phyloP scores from a whole-genome alignment of 1,140 invertebrate genomes.

The Tribolium madens region DNA sequence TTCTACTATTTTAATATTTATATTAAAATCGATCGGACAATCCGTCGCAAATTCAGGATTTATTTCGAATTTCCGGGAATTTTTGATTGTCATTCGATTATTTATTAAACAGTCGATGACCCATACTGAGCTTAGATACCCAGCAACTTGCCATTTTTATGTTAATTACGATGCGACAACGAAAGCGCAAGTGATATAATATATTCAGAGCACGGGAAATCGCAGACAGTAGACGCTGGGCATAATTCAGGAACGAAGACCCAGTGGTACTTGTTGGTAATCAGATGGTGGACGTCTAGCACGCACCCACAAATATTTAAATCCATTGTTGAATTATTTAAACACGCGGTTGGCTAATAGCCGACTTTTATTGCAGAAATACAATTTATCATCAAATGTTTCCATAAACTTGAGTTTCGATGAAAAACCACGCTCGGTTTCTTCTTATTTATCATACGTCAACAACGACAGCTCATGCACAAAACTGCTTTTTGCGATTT shows the following conservation, averaged over 20 bases:
- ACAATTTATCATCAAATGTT: conserved; percentile 20
- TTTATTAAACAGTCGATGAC: conserved; percentile 18
- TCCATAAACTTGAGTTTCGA: conserved; percentile 1
- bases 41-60: neutral
- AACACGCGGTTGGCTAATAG: neutral
- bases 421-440: conserved; percentile 1
- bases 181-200: conserved; percentile 31
- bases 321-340: conserved; percentile 32
- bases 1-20: conserved; percentile 23
- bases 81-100: neutral
- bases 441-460: neutral
- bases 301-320: conserved; percentile 37
- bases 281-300: conserved; percentile 3
- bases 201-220: conserved; percentile 30
- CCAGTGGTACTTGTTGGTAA: conserved; percentile 16
- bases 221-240: conserved; percentile 31
- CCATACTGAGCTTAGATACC: neutral
- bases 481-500: no score
- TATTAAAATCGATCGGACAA: no score
- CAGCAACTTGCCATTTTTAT: conserved; percentile 6
- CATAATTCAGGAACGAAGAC: neutral
- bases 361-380: conserved; percentile 10
- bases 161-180: conserved; percentile 11
- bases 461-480: neutral
- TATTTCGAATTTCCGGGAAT: neutral